phyloP scores from a whole-genome alignment of 2,888 invertebrate species.

The Dicyrtoma fusca region DNA sequence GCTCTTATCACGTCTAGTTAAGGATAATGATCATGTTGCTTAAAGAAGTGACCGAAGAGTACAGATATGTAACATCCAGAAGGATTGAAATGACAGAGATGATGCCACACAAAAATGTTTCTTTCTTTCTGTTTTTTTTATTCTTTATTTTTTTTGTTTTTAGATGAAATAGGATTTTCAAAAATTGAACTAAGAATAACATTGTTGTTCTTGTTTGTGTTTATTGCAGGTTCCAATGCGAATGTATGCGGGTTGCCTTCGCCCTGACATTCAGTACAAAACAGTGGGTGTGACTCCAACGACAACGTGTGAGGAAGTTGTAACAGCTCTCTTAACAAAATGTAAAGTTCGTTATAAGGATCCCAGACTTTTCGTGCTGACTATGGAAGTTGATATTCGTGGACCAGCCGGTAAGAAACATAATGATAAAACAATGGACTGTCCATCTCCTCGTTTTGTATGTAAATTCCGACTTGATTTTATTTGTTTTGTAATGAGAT shows the following conservation, averaged over 20 bases:
- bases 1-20: too few relatives aligned
- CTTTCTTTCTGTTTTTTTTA: not conserved
- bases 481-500: not conserved
- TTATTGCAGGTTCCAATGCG: constrained; percentile 82
- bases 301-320: constrained; percentile 84
- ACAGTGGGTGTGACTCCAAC: constrained; percentile 87
- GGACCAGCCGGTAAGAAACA: constrained; percentile 64
- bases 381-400: constrained; percentile 90
- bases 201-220: not conserved
- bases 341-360: constrained; percentile 90
- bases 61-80: too few relatives aligned
- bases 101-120: too few relatives aligned
- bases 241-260: constrained; percentile 84
- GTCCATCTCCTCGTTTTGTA: not conserved
- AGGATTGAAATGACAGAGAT: too few relatives aligned
- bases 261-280: constrained; percentile 94
- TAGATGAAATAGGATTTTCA: not conserved
- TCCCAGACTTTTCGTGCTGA: constrained; percentile 87
- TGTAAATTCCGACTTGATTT: not conserved
- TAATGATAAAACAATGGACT: too few relatives aligned
- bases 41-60: too few relatives aligned
- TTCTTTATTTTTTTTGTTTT: not conserved
- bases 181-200: not conserved
- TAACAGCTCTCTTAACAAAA: constrained; percentile 81
- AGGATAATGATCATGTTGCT: too few relatives aligned